Percentiles rank a stretch among this genome's conserved stretches.
phyloP scores from a whole-genome alignment of 2,888 invertebrate species.

The Oegoconia quadripuncta region DNA sequence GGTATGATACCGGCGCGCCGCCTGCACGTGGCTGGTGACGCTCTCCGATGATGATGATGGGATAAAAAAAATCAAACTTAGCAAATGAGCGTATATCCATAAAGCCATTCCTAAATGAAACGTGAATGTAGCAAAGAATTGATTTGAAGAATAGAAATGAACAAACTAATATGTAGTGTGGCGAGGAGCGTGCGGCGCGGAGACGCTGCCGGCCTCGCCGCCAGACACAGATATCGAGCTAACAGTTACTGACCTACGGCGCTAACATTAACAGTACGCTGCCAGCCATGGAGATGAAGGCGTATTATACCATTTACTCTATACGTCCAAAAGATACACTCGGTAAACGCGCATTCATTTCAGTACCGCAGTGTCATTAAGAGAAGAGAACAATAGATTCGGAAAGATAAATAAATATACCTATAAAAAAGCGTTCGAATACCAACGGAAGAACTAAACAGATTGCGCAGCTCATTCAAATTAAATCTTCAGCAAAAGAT shows the following conservation, averaged over 20 bases:
- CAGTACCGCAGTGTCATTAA: conserved; percentile 69
- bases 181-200: conserved; percentile 57
- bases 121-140: conserved; percentile 69
- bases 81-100: conserved; percentile 73
- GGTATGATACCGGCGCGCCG: conserved; percentile 42
- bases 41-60: conserved; percentile 33
- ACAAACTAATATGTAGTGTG: conserved; percentile 64
- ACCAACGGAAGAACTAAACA: conserved; percentile 77
- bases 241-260: conserved; percentile 70
- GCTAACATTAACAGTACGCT: conserved; percentile 73
- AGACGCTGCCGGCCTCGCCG: conserved; percentile 50
- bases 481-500: conserved; percentile 78
- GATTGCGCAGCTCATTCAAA: conserved; percentile 79
- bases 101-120: conserved; percentile 76
- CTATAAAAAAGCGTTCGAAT: conserved; percentile 77
- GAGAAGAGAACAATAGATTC: conserved; percentile 72
- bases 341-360: conserved; percentile 74
- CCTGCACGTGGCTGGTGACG: conserved; percentile 28
- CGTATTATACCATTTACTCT: conserved; percentile 66
- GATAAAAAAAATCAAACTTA: conserved; percentile 60
- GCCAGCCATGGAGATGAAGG: conserved; percentile 75
- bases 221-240: conserved; percentile 68
- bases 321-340: conserved; percentile 69
- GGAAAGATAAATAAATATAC: conserved; percentile 77
- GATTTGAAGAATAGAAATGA: conserved; percentile 65